A percentile compares a stretch with the other conserved stretches of the same genome.
Evolutionary conservation across 2,888 invertebrate genomes (phyloP).

Genomic region (Amphipoea lucens): DNA sequence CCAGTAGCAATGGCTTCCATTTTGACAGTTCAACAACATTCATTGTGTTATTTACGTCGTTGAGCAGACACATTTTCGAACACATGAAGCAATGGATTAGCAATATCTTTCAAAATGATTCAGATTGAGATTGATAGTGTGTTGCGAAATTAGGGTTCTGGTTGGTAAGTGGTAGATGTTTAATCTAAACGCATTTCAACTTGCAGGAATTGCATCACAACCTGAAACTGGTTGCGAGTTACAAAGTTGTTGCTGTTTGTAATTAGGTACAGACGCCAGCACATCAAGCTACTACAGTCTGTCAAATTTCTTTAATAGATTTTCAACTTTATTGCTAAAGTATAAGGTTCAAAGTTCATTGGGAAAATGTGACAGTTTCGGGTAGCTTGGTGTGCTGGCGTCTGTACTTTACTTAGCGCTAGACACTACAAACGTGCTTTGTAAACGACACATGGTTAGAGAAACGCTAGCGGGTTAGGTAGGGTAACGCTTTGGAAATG

Average conservation of each 20-base stretch:
- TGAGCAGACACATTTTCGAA: neutral
- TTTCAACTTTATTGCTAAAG: no score
- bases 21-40: no score
- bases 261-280: constrained; percentile 1
- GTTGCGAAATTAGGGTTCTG: no score
- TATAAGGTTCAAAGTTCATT: no score
- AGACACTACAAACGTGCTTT: constrained; percentile 2
- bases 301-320: no score
- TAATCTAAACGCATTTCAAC: neutral
- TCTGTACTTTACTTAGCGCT: neutral
- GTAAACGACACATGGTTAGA: constrained; percentile 1
- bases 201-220: neutral
- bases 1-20: no score
- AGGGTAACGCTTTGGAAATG: neutral
- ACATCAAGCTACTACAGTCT: neutral
- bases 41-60: no score
- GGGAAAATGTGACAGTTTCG: no score
- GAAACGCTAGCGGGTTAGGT: neutral
- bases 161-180: neutral
- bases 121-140: neutral
- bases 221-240: neutral
- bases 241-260: constrained; percentile 12
- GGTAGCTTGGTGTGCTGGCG: no score
- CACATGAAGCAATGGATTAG: neutral
- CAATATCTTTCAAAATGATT: neutral